Base-by-base conservation (phyloP, 2,113 vertebrate genomes). In the Chunga burmeisteri region DNA sequence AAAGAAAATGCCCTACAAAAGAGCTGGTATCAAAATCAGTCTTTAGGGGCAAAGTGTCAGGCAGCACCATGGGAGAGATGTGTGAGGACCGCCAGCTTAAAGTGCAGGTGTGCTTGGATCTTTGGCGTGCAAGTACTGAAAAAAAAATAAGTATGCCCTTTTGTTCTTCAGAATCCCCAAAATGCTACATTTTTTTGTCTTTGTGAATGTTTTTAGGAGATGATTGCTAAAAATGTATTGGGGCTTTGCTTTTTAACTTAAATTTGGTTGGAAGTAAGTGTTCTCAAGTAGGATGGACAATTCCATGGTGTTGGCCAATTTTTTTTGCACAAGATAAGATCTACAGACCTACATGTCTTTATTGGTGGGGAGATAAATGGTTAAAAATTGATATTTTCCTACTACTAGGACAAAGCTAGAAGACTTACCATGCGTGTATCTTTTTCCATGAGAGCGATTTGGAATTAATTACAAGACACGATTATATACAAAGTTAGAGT, bases 401-500 rank as follows among this genome's bases (percentile, higher is more conserved):
- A 13, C 44, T 63, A 7, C 17, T 77, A 18, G 47, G 30, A n/a
- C 22, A 71, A 53, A 86, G 16, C 53, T 27, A n/a, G 56, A 34
- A 46, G 32, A 9, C 18, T 30, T 92, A 13, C 52, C 21, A 7
- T 6, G 11, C 0, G 1, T 59, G 8, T n/a, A 1, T 56, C 47
- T 49, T 9, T 42, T 26, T 58, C n/a, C 62, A 11, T 34, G 19
- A 78, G 42, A 71, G 29, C 0, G 3, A 2, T 74, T 71, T 75
- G 61, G 65, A 87, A 67, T 68, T 46, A 50, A 65, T 80, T 42
- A 12, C n/a, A 25, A 30, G 26, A 5, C 53, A 22, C 0, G 2
- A 23, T 73, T 53, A 10, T 15, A 10, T 26, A 46, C 17, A 23
- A 47, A 81, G 4, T 62, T 42, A 32, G 36, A 56, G 38, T 66